Evolutionary conservation across 2,888 invertebrate species (phyloP).

Genomic region (Junonia oenone): DNA sequence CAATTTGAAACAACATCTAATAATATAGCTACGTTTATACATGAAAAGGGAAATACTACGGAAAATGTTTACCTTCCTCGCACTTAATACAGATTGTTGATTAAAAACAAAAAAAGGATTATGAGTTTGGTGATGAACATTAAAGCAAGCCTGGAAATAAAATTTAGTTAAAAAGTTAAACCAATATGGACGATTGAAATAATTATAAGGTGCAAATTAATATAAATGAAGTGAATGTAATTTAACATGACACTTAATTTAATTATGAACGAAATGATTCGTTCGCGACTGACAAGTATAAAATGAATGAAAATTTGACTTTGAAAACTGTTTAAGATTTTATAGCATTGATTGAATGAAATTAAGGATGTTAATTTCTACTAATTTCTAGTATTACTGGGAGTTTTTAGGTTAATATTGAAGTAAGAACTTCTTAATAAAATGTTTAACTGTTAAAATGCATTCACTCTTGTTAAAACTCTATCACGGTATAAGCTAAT

Average conservation of each 20-base stretch:
- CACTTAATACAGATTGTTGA: constrained; percentile 39
- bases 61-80: constrained; percentile 54
- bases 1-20: background rate
- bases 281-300: too few relatives aligned
- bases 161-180: constrained; percentile 31
- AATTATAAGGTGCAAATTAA: constrained; percentile 53
- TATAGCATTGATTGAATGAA: background rate
- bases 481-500: constrained; percentile 21
- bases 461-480: constrained; percentile 19
- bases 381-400: too few relatives aligned
- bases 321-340: background rate
- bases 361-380: too few relatives aligned
- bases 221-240: constrained; percentile 44
- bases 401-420: too few relatives aligned
- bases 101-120: constrained; percentile 36
- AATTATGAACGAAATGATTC: background rate
- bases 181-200: constrained; percentile 33
- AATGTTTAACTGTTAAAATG: too few relatives aligned
- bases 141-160: constrained; percentile 55
- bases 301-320: too few relatives aligned
- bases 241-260: constrained; percentile 25
- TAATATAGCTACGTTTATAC: background rate
- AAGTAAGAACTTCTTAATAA: too few relatives aligned
- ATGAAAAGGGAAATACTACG: constrained; percentile 22
- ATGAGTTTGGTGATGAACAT: constrained; percentile 50